Evolutionary conservation across 2,797 vertebrate species (phyloP), one percentile per base, ranked within the genome.

Genomic region (Pempheris klunzingeri): DNA sequence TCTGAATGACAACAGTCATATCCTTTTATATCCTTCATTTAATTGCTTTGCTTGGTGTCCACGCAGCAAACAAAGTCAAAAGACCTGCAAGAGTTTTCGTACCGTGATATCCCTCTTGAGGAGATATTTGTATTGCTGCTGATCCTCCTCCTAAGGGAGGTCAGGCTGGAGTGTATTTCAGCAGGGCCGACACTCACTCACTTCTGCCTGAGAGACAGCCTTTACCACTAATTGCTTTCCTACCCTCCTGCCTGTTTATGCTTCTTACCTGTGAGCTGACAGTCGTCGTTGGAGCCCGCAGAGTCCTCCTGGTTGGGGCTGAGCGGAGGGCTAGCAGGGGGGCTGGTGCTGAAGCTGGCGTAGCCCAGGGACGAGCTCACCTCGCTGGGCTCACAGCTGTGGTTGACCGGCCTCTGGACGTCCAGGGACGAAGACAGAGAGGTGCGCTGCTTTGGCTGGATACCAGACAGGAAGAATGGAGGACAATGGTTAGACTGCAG

Each of bases 341-440:
- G 95, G 86, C 96, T 96, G 87, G 97, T 96, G 92, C 96, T 94
- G 91, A 97, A 97, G 89, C 95, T 96, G 90, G 96, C 91, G 88
- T 96, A 97, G 63, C 96, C 97, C 90, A 96, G 84, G 44, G 97
- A 97, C 28, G 98, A 96, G 94, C 93, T 98, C 91, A 98, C 96
- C 92, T 98, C 97, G 14, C 97, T 98, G 70, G 97, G 97, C 85
- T 98, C 96, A 71, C 97, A 97, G 91, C 95, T 96, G 89, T 97
- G 97, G 92, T 97, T 98, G 38, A 93, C 87, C n/a, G 95, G 93
- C 91, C 96, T 95, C 73, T 98, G 97, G 88, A 96, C 97, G 77
- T 99, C 98, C 95, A 97, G 90, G 73, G 97, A 96, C 4, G 98
- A 98, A 28, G 97, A 97, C 90, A 98, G 94, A 28, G 98, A 99